These are phyloP conservation scores for Sebastes itinus DNA, from an alignment of 2,797 vertebrate species.

Conservation along the genomic window DNA sequence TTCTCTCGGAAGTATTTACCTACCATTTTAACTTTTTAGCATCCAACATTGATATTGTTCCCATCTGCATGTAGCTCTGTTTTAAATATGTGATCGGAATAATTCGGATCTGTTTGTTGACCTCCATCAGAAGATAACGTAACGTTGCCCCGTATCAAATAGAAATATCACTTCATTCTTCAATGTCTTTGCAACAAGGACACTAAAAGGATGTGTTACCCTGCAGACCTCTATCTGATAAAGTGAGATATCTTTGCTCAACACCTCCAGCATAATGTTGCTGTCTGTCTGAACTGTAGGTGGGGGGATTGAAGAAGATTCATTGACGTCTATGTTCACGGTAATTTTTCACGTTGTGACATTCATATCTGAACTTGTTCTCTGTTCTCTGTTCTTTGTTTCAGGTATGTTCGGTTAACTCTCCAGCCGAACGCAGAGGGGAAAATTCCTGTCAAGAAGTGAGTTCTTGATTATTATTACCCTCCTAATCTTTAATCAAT, in stretches of 20 bases:
- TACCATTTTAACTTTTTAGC: background rate
- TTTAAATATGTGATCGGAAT: background rate
- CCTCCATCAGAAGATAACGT: background rate
- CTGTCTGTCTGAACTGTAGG: no score
- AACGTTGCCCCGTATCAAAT: no score
- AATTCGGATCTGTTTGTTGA: background rate
- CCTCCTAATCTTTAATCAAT: conserved; percentile 4
- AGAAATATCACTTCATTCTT: background rate
- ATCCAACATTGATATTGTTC: background rate
- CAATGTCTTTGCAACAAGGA: background rate
- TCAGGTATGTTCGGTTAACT: conserved; percentile 88
- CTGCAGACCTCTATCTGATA: background rate
- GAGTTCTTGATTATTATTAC: conserved; percentile 64
- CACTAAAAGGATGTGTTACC: background rate
- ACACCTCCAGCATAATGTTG: no score
- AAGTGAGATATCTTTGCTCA: background rate
- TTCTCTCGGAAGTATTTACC: background rate
- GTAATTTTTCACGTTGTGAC: background rate
- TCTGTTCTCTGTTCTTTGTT: conserved; percentile 11
- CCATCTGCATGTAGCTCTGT: background rate
- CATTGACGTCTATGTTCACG: background rate
- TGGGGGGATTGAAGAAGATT: no score
- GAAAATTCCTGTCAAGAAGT: conserved; percentile 97
- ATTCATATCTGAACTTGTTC: background rate
- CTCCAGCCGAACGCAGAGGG: conserved; percentile 94